Base-by-base conservation (phyloP, 2,888 invertebrate genomes). In the Ectropis crepuscularia region DNA sequence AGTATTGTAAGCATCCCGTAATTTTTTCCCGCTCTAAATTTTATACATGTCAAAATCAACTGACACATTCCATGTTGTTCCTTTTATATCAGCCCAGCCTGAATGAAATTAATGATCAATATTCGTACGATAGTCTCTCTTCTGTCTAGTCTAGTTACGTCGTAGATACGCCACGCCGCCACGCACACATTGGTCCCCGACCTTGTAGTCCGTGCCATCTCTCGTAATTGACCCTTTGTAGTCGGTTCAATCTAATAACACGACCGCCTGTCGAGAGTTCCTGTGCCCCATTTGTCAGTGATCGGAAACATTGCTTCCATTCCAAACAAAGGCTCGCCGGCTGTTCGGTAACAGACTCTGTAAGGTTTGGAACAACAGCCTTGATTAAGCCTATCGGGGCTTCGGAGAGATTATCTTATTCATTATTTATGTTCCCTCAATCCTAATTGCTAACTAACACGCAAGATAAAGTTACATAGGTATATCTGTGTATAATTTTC, bases 181-280 rank as follows among this genome's bases (percentile, higher is more conserved):
- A 8, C 7, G 11, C 47, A 41, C 37, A n/a, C 28, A 48, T 41
- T 38, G 47, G 50, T 63, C 55, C 73, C 76, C 83, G 86, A 85
- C 86, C 89, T 88, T 87, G 83, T 82, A 82, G 78, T 78, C 74
- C 75, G 83, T 81, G 83, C 80, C 80, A 82, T 80, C 80, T 82
- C 79, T 75, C 78, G 80, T 89, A 88, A 90, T 89, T 87, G 87
- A 83, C 71, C 85, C 87, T 89, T 89, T 90, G 89, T 89, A 81
- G 79, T 75, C 73, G 81, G 80, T 86, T 87, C 84, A 87, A 86
- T 85, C 79, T 83, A 85, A 87, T 87, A 86, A 87, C 81, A 82
- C 65, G 74, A 73, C 74, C 70, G 74, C 77, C 68, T 71, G 76
- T 77, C 76, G 78, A 76, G 72, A 74, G 75, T 75, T 78, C 75